Evolutionary conservation across 2,797 vertebrate species (phyloP), one percentile per base, ranked within the genome.

Genomic region (Gobio occitaniae): DNA sequence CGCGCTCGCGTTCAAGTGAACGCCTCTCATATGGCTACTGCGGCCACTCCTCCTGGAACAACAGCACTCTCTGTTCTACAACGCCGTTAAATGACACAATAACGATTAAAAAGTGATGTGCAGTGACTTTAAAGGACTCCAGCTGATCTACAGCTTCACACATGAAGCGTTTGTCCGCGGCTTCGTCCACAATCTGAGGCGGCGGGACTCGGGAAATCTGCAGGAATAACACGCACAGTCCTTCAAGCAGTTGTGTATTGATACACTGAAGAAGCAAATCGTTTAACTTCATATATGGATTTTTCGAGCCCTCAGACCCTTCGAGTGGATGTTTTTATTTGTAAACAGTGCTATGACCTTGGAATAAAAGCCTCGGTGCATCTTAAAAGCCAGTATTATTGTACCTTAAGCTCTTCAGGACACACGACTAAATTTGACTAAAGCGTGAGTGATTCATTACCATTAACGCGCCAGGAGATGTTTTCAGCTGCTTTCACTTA

Each of bases 41-140:
- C 80, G 69, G 91, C 92, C 91, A 93, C 94, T 93, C 94, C 95
- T 93, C 90, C 91, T 79, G 88, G 25, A 80, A 69, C 86, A 83
- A 84, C 83, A 84, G 56, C 70, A 25, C 65, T 41, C 41, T 83
- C 66, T 84, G 82, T 82, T 68, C 66, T 59, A 29, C 81, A 54
- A 38, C 61, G 65, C 41, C 5, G 70, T 77, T 54, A 68, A 84
- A 79, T 83, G 59, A 44, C 32, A 87, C 19, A 48, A 68, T 41
- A 79, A 76, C 68, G 29, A 59, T 13, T 36, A 16, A 61, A 83
- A 87, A 84, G 83, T 84, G 56, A 79, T 61, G 65, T 61, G 44
- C 10, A 72, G 10, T n/a, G 74, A 84, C 52, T 78, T 78, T 69
- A 32, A 70, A 78, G 63, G 74, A 69, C 82, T 70, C 74, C 72